Conservation (phyloP, 2,888 invertebrate genomes). For the Frankliniella intonsa region DNA sequence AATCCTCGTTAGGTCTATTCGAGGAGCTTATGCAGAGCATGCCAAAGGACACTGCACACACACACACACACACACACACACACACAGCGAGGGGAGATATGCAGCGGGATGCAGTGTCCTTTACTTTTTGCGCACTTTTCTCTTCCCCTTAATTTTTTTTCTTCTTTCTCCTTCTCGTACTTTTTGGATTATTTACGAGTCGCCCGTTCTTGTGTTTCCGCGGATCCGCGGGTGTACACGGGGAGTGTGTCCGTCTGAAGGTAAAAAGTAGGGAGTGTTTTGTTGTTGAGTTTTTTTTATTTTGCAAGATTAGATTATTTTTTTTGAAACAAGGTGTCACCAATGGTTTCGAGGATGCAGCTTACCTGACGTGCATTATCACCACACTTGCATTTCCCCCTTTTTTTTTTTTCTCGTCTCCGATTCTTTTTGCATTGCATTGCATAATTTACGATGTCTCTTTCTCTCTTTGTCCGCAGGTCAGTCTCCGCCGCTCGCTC, state of each 20-base stretch:
- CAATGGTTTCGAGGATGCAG: not conserved
- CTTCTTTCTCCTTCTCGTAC: not conserved
- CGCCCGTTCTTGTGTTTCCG: not conserved
- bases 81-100: too few species aligned
- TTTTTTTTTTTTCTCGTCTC: too few species aligned
- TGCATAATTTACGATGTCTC: too few species aligned
- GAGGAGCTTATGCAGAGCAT: not conserved
- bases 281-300: too few species aligned
- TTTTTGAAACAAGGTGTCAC: not conserved
- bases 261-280: too few species aligned
- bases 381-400: too few species aligned
- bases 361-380: too few species aligned
- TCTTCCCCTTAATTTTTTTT: not conserved
- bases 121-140: not conserved
- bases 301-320: not conserved
- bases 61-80: not conserved
- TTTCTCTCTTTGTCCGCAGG: too few species aligned
- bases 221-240: too few species aligned
- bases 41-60: not conserved
- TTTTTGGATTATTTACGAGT: not conserved
- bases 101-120: not conserved
- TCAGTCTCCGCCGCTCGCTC: too few species aligned
- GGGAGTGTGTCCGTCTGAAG: too few species aligned
- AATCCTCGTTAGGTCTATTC: conserved; percentile 2
- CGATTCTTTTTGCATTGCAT: too few species aligned